Evolutionary conservation across 2,113 vertebrate genomes (phyloP), one percentile per base, ranked within the genome.

Genomic region (Grallaria varia): DNA sequence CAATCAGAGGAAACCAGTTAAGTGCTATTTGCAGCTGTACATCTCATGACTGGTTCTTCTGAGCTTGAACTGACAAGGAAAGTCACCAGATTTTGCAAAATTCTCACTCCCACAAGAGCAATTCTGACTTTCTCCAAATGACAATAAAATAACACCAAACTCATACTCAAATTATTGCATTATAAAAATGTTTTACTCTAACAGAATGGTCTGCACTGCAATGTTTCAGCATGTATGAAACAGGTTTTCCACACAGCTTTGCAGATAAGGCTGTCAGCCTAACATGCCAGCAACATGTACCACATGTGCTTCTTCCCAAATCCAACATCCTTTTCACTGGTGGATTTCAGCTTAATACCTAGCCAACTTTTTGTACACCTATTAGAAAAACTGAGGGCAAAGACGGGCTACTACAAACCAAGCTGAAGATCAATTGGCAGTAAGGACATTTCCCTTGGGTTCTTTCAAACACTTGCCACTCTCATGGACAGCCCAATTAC

Each of bases 241-340:
- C 0, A 14, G 2, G 25, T 59, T 39, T 75, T 80, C 39, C 10
- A 53, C 20, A 6, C 7, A 58, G 44, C 18, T 42, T 66, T 72
- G 14, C 58, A 67, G 31, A 35, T 39, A 30, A 53, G 8, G 20
- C 47, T 44, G 31, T 66, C 21, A 35, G 42, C 40, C 47, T 40
- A 30, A 31, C 4, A 5, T 3, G 6, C 4, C 12, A 67, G 25
- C 18, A 73, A 23, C 1, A 8, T 9, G 2, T 37, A 64, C 5
- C 8, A 27, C 2, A 8, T 12, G 2, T 37, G 60, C 6, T 58
- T 78, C 15, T 49, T 33, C 75, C 16, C 28, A 84, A 89, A 80
- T 59, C 56, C n/a, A 58, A 21, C 22, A 35, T 23, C 22, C 23
- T 24, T 35, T 59, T 15, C n/a, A 59, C 9, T 24, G 16, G 14